Conservation (phyloP, 1,140 invertebrate genomes). For the Hylaeus anthracinus region DNA sequence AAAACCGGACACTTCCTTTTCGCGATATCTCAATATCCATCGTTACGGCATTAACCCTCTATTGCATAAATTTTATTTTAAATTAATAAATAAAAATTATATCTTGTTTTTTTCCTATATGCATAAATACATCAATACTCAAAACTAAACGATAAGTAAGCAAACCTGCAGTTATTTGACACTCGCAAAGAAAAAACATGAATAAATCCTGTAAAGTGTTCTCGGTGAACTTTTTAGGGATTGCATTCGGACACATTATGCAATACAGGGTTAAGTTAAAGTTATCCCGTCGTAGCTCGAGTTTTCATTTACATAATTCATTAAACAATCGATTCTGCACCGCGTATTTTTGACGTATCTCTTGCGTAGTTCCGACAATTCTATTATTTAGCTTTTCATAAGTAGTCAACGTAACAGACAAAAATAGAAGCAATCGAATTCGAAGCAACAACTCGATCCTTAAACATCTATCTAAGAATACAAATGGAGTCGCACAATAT, state of each 20-base stretch:
- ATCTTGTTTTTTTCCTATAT: too few relatives aligned
- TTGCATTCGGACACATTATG: too few relatives aligned
- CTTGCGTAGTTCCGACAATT: conserved; percentile 10
- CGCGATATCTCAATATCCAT: conserved; percentile 15
- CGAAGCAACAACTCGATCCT: conserved; percentile 58
- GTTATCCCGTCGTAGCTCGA: neutral
- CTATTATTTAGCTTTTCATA: neutral
- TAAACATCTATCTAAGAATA: conserved; percentile 63
- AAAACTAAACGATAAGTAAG: too few relatives aligned
- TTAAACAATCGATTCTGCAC: neutral
- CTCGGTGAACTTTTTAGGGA: too few relatives aligned
- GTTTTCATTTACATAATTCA: conserved; percentile 9
- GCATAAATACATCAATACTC: too few relatives aligned
- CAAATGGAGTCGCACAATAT: conserved; percentile 62
- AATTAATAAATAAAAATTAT: too few relatives aligned
- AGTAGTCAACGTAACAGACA: conserved; percentile 51
- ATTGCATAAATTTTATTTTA: too few relatives aligned
- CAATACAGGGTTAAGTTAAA: conserved; percentile 24
- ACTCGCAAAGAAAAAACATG: too few relatives aligned
- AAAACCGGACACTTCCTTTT: neutral
- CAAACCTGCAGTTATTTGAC: too few relatives aligned
- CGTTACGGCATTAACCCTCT: conserved; percentile 4
- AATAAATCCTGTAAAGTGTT: too few relatives aligned
- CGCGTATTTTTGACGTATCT: conserved; percentile 11
- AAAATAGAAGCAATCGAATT: conserved; percentile 57